phyloP scores from a whole-genome alignment of 1,140 invertebrate genomes.

The Calliphora vicina region DNA sequence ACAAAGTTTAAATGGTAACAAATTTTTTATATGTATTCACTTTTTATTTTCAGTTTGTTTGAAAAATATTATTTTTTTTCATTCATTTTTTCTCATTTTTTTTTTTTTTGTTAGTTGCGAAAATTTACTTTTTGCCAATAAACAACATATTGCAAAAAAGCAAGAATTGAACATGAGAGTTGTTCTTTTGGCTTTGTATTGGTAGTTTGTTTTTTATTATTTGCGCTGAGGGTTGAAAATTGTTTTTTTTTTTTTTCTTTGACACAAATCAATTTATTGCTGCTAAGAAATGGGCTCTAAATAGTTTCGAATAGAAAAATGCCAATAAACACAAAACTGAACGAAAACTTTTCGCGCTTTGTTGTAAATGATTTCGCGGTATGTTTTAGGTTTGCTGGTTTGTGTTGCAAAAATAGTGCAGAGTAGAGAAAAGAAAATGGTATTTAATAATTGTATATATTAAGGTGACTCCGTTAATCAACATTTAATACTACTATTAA shows the following conservation, averaged over 20 bases:
- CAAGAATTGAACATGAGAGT: neutral
- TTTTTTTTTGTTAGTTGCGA: no score
- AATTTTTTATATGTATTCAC: slow-evolving; percentile 18
- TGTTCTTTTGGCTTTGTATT: neutral
- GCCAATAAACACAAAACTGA: neutral
- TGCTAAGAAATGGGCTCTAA: neutral
- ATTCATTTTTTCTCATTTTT: slow-evolving; percentile 19
- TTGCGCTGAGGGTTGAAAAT: neutral
- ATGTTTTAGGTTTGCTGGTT: no score
- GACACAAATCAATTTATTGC: neutral
- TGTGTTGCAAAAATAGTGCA: no score
- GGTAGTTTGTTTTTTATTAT: neutral
- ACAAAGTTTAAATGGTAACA: slow-evolving; percentile 25
- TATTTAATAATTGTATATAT: no score
- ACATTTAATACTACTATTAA: no score
- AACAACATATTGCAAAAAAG: slow-evolving; percentile 17
- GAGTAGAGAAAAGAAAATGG: no score
- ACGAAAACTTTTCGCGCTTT: no score
- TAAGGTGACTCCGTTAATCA: no score
- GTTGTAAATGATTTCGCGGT: neutral
- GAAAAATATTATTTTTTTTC: neutral
- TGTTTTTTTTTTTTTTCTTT: neutral
- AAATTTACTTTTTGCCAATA: slow-evolving; percentile 7
- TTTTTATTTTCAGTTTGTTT: neutral
- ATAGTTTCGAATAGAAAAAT: neutral